Conservation (phyloP, 2,888 invertebrate genomes). For the Stenichneumon culpator region DNA sequence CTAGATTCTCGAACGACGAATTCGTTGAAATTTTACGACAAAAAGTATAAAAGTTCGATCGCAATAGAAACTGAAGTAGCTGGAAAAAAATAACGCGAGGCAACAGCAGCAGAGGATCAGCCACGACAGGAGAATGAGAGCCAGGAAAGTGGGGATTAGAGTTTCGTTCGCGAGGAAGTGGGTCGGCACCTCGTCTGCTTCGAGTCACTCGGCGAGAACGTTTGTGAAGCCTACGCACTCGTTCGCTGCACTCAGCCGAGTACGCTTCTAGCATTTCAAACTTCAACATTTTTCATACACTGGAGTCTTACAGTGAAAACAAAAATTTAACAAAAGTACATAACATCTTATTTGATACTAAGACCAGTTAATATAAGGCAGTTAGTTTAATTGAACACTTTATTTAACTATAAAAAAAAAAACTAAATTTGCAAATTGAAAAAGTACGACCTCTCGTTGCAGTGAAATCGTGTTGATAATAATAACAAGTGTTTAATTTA, state of each 20-base stretch:
- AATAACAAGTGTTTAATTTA: conserved; percentile 22
- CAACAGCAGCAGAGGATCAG: conserved; percentile 18
- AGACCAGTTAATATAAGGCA: no score
- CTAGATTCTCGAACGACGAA: not conserved
- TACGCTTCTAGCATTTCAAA: conserved; percentile 67
- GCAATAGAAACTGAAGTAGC: conserved; percentile 44
- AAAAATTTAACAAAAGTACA: conserved; percentile 7
- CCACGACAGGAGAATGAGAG: conserved; percentile 30
- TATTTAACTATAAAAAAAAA: conserved; percentile 12
- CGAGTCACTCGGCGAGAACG: conserved; percentile 81
- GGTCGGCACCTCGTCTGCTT: conserved; percentile 83
- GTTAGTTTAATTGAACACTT: no score
- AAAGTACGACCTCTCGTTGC: not conserved
- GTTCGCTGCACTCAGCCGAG: conserved; percentile 78
- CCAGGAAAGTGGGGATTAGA: conserved; percentile 71
- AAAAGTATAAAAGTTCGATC: conserved; percentile 4
- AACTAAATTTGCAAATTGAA: not conserved
- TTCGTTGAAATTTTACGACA: conserved; percentile 1
- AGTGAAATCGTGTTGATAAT: conserved; percentile 46
- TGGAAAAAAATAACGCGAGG: conserved; percentile 32
- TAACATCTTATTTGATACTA: conserved; percentile 32
- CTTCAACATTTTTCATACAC: conserved; percentile 5
- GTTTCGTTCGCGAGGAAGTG: conserved; percentile 81
- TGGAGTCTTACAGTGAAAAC: not conserved
- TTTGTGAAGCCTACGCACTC: conserved; percentile 78